Evolutionary conservation across 2,113 vertebrate species (phyloP).

Genomic region (Herpailurus yagouaroundi): DNA sequence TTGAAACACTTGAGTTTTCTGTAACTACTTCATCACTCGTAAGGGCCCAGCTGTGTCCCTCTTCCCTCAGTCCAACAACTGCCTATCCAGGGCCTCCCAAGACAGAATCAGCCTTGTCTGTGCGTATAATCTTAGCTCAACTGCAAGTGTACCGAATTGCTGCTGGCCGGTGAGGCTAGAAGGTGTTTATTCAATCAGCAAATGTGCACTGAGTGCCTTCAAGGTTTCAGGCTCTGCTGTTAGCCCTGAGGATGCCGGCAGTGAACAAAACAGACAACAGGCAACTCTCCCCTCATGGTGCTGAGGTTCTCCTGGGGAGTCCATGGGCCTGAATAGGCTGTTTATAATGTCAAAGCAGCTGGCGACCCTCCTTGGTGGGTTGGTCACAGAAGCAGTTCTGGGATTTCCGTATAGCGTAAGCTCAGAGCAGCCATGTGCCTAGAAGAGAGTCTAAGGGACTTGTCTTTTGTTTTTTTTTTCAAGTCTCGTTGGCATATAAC

Average conservation of each 20-base stretch:
- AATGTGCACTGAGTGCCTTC: neutral
- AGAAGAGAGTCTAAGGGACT: neutral
- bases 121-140: neutral
- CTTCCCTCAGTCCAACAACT: neutral
- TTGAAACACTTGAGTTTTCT: slow-evolving; percentile 1
- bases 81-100: neutral
- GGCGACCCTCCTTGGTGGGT: neutral
- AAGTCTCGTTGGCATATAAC: neutral
- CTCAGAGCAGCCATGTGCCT: neutral
- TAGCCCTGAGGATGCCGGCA: neutral
- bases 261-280: neutral
- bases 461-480: neutral
- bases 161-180: neutral
- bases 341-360: too few relatives aligned
- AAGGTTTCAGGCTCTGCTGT: accelerated
- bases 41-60: neutral
- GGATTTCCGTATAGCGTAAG: neutral
- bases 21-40: neutral
- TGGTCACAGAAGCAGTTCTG: neutral
- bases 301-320: neutral
- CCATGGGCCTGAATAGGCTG: neutral
- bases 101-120: neutral
- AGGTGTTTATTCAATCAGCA: neutral
- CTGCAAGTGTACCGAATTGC: too few relatives aligned
- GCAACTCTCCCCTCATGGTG: neutral